Conservation (phyloP, 2,113 vertebrate species). For the Cyanoderma ruficeps region DNA sequence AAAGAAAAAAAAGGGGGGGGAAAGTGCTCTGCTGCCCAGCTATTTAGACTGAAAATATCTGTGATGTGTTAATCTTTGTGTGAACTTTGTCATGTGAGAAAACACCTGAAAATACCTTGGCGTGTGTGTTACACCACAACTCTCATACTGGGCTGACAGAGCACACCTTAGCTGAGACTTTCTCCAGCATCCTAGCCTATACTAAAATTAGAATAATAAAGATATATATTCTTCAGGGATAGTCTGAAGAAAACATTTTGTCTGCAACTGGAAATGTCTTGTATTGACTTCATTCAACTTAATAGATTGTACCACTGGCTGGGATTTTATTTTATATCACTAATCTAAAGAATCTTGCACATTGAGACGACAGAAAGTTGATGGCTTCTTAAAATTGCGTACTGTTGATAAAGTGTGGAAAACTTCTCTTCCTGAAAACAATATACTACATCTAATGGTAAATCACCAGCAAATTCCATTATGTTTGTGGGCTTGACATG, state of each 20-base stretch:
- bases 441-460: slow-evolving; percentile 77
- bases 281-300: not conserved
- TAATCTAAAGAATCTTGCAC: slow-evolving; percentile 43
- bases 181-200: not conserved
- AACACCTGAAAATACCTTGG: not conserved
- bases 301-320: not conserved
- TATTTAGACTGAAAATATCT: not conserved
- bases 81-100: not conserved
- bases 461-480: slow-evolving; percentile 80
- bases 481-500: slow-evolving; percentile 82
- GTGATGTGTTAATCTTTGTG: not conserved
- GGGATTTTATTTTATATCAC: slow-evolving; percentile 59
- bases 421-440: slow-evolving; percentile 72
- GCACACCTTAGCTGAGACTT: not conserved
- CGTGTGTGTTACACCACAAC: not conserved
- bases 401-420: slow-evolving; percentile 66
- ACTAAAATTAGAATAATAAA: not conserved
- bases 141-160: not conserved
- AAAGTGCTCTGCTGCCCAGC: not conserved
- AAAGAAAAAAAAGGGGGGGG: accelerated
- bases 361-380: slow-evolving; percentile 12
- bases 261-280: not conserved
- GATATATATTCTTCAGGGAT: not conserved
- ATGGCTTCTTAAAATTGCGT: slow-evolving; percentile 67
- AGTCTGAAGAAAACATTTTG: not conserved